A percentile compares a stretch with the other conserved stretches of the same genome.
Conservation (phyloP, 2,113 vertebrate species). For the Otis tarda region DNA sequence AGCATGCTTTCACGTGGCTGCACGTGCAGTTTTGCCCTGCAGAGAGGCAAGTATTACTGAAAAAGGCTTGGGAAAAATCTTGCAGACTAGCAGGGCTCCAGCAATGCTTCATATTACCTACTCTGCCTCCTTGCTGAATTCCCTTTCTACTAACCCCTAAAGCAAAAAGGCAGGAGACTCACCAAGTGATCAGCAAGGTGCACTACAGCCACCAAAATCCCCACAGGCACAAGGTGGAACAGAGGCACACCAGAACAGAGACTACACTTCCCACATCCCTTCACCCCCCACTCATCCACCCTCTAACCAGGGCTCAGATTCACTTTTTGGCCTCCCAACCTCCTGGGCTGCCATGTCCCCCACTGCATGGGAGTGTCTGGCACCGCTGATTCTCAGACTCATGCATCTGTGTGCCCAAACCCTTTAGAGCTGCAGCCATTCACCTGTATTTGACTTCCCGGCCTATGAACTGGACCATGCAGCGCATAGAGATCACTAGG, state of each 20-base stretch:
- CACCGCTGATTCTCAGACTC: background rate
- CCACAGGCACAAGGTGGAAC: background rate
- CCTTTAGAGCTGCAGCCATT: background rate
- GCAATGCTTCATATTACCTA: background rate
- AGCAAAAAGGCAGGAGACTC: background rate
- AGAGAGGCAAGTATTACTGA: background rate
- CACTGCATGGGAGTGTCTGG: background rate
- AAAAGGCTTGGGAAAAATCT: background rate
- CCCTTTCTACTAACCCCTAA: background rate
- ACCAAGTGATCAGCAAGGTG: background rate
- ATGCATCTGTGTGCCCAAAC: background rate
- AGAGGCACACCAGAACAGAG: rapidly evolving
- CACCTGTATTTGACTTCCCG: conserved; percentile 88
- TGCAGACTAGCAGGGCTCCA: background rate
- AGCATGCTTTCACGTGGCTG: rapidly evolving
- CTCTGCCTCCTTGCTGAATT: background rate
- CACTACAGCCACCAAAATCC: background rate
- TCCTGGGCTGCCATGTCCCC: background rate
- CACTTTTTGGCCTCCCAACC: background rate
- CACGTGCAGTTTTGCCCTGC: background rate
- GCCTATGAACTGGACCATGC: conserved; percentile 91
- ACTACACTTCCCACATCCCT: background rate
- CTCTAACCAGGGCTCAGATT: background rate
- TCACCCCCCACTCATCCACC: background rate
- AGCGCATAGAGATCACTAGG: conserved; percentile 86